phyloP scores from a whole-genome alignment of 2,797 vertebrate genomes.

The Scolopax rusticola region DNA sequence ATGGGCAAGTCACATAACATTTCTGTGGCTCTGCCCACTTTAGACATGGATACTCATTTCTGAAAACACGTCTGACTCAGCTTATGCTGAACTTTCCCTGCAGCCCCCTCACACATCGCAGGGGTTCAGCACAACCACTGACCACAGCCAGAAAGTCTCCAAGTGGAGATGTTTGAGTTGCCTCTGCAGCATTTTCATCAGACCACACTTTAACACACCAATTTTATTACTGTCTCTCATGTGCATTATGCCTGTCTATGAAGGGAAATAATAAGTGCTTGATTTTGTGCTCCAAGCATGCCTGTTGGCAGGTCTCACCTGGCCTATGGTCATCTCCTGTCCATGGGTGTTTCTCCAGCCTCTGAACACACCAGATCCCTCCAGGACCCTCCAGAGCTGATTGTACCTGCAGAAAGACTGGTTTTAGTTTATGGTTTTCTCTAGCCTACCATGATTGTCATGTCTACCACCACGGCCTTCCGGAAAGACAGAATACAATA shows the following conservation, averaged over 20 bases:
- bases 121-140: background rate
- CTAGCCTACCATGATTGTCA: background rate
- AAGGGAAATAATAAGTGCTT: background rate
- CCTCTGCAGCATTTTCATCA: background rate
- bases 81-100: background rate
- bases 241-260: background rate
- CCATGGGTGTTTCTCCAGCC: background rate
- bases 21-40: background rate
- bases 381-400: background rate
- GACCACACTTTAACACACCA: background rate
- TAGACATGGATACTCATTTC: background rate
- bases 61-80: background rate
- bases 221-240: background rate
- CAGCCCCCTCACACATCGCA: accelerated
- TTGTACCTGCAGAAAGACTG: background rate
- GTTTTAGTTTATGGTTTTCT: background rate
- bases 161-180: background rate
- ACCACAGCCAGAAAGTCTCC: accelerated
- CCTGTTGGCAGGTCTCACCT: accelerated
- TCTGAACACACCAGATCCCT: background rate
- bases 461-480: background rate
- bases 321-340: background rate
- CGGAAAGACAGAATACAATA: background rate
- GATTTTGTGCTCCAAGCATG: background rate
- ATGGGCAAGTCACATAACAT: background rate